Evolutionary conservation across 2,888 invertebrate species (phyloP).

Genomic region (Fragum sueziense): DNA sequence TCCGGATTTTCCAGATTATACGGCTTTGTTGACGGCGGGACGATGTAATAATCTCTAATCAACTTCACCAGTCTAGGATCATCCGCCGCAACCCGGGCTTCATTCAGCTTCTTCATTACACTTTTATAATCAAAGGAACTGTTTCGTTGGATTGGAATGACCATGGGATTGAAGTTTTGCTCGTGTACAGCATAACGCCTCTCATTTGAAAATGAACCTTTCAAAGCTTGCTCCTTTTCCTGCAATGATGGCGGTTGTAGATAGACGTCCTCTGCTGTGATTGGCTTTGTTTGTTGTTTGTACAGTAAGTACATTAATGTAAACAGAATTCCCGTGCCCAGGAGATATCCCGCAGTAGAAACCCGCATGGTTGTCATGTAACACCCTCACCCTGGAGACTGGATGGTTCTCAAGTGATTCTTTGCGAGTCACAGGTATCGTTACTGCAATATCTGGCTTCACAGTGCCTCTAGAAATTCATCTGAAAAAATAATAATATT

Average conservation of each 20-base stretch:
- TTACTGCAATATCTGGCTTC: too few species aligned
- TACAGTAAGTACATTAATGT: conserved; percentile 40
- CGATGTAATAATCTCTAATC: conserved; percentile 61
- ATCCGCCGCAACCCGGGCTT: conserved; percentile 49
- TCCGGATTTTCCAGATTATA: conserved; percentile 59
- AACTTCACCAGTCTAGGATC: conserved; percentile 57
- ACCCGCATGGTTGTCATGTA: not conserved
- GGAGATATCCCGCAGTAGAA: conserved; percentile 22
- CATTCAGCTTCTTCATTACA: conserved; percentile 56
- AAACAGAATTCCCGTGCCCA: conserved; percentile 25
- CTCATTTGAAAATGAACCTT: conserved; percentile 30
- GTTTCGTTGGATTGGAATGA: conserved; percentile 38
- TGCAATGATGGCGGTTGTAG: conserved; percentile 21
- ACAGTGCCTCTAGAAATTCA: too few species aligned
- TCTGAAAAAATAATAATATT: too few species aligned
- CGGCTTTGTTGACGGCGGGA: conserved; percentile 52
- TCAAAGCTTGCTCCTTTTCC: not conserved
- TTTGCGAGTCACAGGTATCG: too few species aligned
- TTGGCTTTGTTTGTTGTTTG: conserved; percentile 29
- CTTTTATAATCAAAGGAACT: conserved; percentile 36
- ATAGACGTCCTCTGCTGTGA: conserved; percentile 30
- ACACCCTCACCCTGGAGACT: too few species aligned
- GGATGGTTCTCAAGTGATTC: too few species aligned
- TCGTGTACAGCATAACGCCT: conserved; percentile 36
- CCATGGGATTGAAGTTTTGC: conserved; percentile 44